Percentiles rank a stretch among this genome's conserved stretches.
These are phyloP conservation scores for Pseudomyrmex concolor DNA, from an alignment of 1,140 invertebrate species.

Conservation along the genomic window DNA sequence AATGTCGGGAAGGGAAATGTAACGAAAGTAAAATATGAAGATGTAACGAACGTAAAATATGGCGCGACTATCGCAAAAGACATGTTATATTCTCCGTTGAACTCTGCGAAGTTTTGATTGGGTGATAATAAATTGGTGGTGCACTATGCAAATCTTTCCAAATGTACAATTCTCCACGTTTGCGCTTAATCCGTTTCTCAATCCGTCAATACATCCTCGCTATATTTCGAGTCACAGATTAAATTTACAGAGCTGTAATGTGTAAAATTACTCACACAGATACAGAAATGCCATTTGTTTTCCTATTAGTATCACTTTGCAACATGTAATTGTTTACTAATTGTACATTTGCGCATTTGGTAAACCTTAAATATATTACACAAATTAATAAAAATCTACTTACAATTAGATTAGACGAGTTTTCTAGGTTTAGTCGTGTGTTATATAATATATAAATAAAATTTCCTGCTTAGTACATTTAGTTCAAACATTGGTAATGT, in stretches of 20 bases:
- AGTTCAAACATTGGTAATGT: background rate
- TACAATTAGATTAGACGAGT: background rate
- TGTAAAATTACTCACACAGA: background rate
- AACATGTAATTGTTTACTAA: conserved; percentile 16
- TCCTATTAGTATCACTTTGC: background rate
- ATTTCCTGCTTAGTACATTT: conserved; percentile 26
- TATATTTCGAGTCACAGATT: conserved; percentile 23
- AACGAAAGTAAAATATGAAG: background rate
- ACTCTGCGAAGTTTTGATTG: background rate
- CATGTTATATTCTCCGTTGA: conserved; percentile 37
- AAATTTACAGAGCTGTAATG: conserved; percentile 12
- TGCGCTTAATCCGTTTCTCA: conserved; percentile 9
- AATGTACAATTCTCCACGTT: background rate
- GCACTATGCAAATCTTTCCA: conserved; percentile 1
- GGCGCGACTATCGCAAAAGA: background rate
- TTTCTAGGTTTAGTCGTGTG: background rate
- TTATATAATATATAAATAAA: conserved; percentile 19
- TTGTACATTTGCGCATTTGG: background rate
- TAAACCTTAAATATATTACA: conserved; percentile 18
- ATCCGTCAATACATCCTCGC: background rate
- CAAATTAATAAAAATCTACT: conserved; percentile 33
- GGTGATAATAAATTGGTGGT: conserved; percentile 38
- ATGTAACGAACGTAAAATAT: conserved; percentile 23
- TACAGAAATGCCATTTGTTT: conserved; percentile 19
- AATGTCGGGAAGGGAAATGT: background rate